phyloP scores from a whole-genome alignment of 2,113 vertebrate genomes.

The Clupea harengus region DNA sequence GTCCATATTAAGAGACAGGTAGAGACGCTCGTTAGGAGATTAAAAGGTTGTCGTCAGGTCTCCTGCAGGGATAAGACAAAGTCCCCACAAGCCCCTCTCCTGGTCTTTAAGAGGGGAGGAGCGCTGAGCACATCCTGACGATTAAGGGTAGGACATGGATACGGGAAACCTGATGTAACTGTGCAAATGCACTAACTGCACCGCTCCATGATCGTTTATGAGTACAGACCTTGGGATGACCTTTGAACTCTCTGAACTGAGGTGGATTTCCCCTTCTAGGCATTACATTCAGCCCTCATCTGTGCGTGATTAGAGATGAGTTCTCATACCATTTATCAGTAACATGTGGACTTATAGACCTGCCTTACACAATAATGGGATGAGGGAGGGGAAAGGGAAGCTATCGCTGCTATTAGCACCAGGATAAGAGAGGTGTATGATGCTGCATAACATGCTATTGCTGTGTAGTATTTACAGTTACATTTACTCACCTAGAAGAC shows the following conservation, averaged over 20 bases:
- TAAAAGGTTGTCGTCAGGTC: conserved; percentile 4
- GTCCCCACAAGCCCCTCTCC: not conserved
- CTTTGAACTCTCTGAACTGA: not conserved
- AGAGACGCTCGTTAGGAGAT: not conserved
- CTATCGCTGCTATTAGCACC: not conserved
- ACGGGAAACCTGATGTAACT: not conserved
- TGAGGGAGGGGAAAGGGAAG: not conserved
- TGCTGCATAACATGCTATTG: not conserved
- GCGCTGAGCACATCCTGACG: not conserved
- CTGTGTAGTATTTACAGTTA: too few relatives aligned
- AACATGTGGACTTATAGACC: not conserved
- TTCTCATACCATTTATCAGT: not conserved
- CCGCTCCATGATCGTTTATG: not conserved
- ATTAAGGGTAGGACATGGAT: not conserved
- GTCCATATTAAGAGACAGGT: not conserved
- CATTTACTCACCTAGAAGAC: too few relatives aligned
- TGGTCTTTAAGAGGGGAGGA: not conserved
- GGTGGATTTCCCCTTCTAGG: not conserved
- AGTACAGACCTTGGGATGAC: not conserved
- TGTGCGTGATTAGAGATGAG: not conserved
- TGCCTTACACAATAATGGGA: not conserved
- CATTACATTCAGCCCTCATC: not conserved
- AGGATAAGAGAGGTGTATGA: not conserved
- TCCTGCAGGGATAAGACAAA: not conserved
- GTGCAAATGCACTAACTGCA: not conserved